These are phyloP conservation scores for Redunca redunca DNA, from an alignment of 2,113 vertebrate species.

Conservation along the genomic window DNA sequence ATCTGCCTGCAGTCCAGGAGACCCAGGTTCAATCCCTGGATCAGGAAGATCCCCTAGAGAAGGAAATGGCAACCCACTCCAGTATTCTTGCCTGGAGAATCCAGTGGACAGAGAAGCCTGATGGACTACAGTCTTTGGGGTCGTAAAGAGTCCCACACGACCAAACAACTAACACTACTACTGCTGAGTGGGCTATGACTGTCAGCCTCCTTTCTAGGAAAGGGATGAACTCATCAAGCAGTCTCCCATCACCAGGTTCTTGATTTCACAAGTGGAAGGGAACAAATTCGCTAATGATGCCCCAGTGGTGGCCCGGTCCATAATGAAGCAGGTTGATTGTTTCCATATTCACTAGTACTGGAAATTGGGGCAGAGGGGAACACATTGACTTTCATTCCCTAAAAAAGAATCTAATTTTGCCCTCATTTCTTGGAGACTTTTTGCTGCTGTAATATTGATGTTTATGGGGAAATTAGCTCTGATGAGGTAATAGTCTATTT, in stretches of 20 bases:
- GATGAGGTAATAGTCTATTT: constrained; percentile 55
- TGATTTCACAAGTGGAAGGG: not conserved
- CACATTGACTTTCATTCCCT: not conserved
- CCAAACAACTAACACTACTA: not conserved
- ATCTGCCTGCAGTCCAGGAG: not conserved
- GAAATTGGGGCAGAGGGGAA: not conserved
- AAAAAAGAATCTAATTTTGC: not conserved
- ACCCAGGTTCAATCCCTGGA: not conserved
- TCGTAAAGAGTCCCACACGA: not conserved
- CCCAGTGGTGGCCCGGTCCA: not conserved
- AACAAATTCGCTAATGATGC: not conserved
- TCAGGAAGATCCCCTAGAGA: not conserved
- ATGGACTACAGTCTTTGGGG: not conserved
- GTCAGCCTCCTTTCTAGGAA: not conserved
- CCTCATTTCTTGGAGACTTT: constrained; percentile 24
- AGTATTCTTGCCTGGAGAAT: not conserved
- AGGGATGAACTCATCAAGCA: not conserved
- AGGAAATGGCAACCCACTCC: not conserved
- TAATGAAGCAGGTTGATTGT: not conserved
- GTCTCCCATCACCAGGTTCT: not conserved
- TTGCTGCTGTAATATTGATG: not conserved
- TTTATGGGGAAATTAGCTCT: constrained; percentile 30
- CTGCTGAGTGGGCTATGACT: not conserved
- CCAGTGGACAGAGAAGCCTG: not conserved
- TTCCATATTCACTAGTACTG: not conserved